Conservation (phyloP, 2,113 vertebrate species). For the Sciurus niger region DNA sequence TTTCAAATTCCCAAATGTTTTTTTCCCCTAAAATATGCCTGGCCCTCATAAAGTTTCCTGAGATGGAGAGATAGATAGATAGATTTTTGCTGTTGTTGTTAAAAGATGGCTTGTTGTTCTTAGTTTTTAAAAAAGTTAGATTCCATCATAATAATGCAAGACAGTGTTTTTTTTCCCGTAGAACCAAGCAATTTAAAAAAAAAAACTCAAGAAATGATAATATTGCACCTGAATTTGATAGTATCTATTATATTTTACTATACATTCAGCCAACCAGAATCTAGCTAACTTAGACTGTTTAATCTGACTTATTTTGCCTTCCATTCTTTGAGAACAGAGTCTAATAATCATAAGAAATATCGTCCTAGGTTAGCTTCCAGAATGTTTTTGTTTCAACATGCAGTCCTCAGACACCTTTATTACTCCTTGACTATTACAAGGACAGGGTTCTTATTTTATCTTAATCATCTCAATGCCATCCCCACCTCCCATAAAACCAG, state of each 20-base stretch:
- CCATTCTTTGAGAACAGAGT: not conserved
- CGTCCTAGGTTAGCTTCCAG: not conserved
- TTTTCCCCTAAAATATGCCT: not conserved
- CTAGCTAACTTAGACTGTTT: not conserved
- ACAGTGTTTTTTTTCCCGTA: not conserved
- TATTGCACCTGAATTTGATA: not conserved
- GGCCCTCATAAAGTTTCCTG: not conserved
- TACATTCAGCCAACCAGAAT: not conserved
- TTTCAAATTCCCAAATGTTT: not conserved
- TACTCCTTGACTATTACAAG: not conserved
- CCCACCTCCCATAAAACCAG: not conserved
- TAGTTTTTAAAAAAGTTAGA: conserved; percentile 4
- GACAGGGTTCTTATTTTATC: not conserved
- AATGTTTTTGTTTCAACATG: not conserved
- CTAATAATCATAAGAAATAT: not conserved
- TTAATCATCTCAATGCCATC: not conserved
- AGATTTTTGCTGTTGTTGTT: not conserved
- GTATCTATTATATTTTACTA: not conserved
- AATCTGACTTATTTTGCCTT: not conserved
- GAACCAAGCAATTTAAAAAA: conserved; percentile 8
- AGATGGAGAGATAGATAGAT: too few species aligned
- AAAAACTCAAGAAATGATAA: not conserved
- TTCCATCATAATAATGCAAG: not conserved
- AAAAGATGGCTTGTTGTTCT: not conserved
- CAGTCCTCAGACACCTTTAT: not conserved